Conservation (phyloP, 2,797 vertebrate species). For the Typhlichthys eigenmanni region DNA sequence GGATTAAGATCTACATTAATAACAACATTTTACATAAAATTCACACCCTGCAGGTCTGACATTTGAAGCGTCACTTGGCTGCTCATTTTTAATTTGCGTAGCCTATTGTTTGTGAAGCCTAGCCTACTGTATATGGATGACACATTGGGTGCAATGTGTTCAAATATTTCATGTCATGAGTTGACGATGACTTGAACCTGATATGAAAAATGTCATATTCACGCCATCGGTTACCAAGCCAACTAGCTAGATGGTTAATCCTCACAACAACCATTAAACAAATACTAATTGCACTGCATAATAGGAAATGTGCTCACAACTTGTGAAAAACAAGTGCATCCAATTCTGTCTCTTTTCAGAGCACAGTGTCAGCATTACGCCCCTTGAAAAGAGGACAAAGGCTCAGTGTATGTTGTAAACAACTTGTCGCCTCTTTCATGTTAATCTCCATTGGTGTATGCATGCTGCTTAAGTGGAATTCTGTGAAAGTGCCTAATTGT, state of each 20-base stretch:
- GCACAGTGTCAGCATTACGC: conserved; percentile 52
- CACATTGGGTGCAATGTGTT: too few species aligned
- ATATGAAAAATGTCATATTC: not conserved
- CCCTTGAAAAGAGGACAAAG: conserved; percentile 59
- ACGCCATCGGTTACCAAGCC: not conserved
- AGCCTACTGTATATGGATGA: too few species aligned
- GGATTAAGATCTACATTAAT: not conserved
- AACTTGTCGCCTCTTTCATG: too few species aligned
- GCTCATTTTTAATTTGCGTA: too few species aligned
- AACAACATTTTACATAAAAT: too few species aligned
- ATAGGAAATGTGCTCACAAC: conserved; percentile 42
- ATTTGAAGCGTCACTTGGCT: too few species aligned
- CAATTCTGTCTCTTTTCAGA: conserved; percentile 59
- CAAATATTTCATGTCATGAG: too few species aligned
- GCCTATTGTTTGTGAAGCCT: too few species aligned
- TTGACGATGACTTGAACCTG: too few species aligned
- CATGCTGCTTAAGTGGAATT: conserved; percentile 58
- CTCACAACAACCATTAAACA: conserved; percentile 33
- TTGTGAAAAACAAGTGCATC: conserved; percentile 61
- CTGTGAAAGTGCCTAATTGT: conserved; percentile 75
- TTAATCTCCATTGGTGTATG: too few species aligned
- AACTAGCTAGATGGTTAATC: conserved; percentile 30
- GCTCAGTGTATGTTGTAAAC: conserved; percentile 49
- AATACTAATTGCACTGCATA: conserved; percentile 62
- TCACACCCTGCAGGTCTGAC: too few species aligned